Conservation (phyloP, 1,140 invertebrate species). For the Drosophila jambulina region DNA sequence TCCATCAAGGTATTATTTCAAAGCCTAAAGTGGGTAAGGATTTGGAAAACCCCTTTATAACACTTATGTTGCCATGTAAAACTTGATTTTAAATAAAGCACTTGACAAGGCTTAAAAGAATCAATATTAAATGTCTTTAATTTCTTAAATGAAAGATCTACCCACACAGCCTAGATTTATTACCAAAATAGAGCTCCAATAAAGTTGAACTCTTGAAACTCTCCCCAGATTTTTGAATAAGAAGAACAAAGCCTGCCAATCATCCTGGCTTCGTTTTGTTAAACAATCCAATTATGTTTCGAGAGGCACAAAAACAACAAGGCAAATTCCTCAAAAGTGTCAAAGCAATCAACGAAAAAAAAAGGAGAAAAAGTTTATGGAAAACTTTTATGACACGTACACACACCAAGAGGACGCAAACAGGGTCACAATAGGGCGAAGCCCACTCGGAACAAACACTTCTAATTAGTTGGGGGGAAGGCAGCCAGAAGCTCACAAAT, state of each 20-base stretch:
- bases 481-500: conserved; percentile 53
- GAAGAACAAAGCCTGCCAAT: conserved; percentile 54
- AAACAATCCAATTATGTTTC: conserved; percentile 74
- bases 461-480: conserved; percentile 66
- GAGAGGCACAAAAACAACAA: conserved; percentile 37
- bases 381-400: conserved; percentile 75
- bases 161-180: background rate
- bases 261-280: conserved; percentile 65
- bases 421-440: conserved; percentile 37
- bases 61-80: background rate
- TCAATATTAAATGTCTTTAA: background rate
- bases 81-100: background rate
- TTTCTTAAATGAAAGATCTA: background rate
- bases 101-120: background rate
- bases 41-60: too few species aligned
- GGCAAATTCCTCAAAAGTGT: conserved; percentile 69
- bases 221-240: background rate
- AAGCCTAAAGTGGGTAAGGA: too few species aligned
- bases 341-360: conserved; percentile 74
- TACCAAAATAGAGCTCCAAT: background rate
- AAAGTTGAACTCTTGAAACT: background rate
- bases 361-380: conserved; percentile 60
- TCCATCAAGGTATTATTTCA: background rate
- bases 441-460: conserved; percentile 61
- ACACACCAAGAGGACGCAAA: conserved; percentile 23